Percentiles rank a stretch among this genome's conserved stretches.
phyloP scores from a whole-genome alignment of 2,113 vertebrate species.

The Brachypteracias leptosomus region DNA sequence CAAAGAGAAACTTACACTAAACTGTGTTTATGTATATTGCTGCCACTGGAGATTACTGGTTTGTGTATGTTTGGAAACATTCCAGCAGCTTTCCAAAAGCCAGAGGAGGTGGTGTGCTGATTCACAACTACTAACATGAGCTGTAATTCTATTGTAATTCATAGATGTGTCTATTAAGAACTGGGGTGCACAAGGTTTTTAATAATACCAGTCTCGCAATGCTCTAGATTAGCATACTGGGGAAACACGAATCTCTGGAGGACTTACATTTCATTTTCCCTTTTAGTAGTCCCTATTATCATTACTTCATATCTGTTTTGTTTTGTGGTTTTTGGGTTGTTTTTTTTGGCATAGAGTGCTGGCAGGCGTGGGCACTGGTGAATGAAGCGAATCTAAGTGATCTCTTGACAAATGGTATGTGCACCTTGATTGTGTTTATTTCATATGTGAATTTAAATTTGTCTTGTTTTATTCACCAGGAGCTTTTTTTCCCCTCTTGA shows the following conservation, averaged over 20 bases:
- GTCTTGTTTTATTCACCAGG: background rate
- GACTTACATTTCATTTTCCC: background rate
- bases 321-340: too few relatives aligned
- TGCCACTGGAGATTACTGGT: background rate
- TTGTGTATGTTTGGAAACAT: background rate
- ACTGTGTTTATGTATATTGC: background rate
- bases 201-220: background rate
- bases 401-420: conserved; percentile 66
- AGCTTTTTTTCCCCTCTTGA: background rate
- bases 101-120: background rate
- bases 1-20: background rate
- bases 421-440: background rate
- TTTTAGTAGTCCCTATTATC: background rate
- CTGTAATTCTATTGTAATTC: background rate
- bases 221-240: background rate
- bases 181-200: background rate
- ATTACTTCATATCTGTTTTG: background rate
- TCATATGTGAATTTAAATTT: background rate
- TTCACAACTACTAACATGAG: background rate
- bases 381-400: conserved; percentile 68
- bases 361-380: conserved; percentile 73
- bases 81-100: background rate
- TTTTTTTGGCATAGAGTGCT: conserved; percentile 50
- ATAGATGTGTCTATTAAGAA: background rate
- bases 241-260: background rate